Conservation (phyloP, 2,888 invertebrate genomes). For the Theristus sp. region DNA sequence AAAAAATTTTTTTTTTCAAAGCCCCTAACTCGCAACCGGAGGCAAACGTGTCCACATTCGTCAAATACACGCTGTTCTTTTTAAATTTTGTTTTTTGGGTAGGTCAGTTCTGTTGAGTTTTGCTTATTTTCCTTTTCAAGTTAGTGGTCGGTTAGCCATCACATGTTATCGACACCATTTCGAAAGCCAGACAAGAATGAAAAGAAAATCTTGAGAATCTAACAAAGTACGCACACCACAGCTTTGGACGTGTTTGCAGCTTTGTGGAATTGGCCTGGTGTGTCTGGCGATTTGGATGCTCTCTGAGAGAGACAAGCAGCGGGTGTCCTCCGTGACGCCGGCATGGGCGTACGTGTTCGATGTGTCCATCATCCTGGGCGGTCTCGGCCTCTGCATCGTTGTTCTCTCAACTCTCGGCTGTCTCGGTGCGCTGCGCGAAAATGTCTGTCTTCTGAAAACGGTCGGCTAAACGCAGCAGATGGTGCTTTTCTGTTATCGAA, state of each 20-base stretch:
- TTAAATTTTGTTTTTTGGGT: slow-evolving; percentile 78
- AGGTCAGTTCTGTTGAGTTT: slow-evolving; percentile 10
- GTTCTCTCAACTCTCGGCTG: neutral
- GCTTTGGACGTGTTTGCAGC: neutral
- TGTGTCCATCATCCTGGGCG: slow-evolving; percentile 2
- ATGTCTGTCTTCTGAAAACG: slow-evolving; percentile 2
- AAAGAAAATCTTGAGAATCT: too few species aligned
- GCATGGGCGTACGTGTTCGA: slow-evolving; percentile 6
- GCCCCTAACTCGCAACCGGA: slow-evolving; percentile 32
- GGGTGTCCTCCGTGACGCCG: neutral
- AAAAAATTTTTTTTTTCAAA: slow-evolving; percentile 75
- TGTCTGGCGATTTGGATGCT: slow-evolving; percentile 5
- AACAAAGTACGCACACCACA: too few species aligned
- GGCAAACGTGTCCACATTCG: slow-evolving; percentile 57
- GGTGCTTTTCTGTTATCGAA: neutral
- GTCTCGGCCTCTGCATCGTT: neutral
- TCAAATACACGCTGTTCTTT: slow-evolving; percentile 72
- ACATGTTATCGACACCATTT: too few species aligned
- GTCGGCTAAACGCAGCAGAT: too few species aligned
- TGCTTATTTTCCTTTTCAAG: too few species aligned
- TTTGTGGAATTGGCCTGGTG: neutral
- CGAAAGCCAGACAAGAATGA: too few species aligned
- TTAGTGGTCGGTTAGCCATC: too few species aligned
- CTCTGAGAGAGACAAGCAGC: slow-evolving; percentile 4
- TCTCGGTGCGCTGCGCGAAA: slow-evolving; percentile 5